A percentile compares a stretch with the other conserved stretches of the same genome.
phyloP scores from a whole-genome alignment of 2,888 invertebrate genomes.

The Eupithecia dodoneata region DNA sequence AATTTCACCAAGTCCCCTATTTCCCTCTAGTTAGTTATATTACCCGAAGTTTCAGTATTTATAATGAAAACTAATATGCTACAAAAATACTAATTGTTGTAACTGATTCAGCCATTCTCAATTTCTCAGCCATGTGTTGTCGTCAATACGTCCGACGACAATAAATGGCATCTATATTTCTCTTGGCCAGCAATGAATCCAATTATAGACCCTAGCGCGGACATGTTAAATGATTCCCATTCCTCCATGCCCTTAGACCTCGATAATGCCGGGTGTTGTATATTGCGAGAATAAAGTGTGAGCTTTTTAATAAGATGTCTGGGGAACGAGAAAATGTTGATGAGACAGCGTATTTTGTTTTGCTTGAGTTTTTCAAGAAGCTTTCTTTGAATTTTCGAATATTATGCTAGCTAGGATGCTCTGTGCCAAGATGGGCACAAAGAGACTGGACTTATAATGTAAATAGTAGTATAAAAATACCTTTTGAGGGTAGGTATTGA shows the following conservation, averaged over 20 bases:
- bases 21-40: too few species aligned
- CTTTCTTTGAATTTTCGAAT: not conserved
- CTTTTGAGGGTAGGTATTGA: not conserved
- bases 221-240: slow-evolving; percentile 75
- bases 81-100: not conserved
- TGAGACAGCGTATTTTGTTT: slow-evolving; percentile 1
- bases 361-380: not conserved
- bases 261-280: slow-evolving; percentile 50
- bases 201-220: slow-evolving; percentile 73
- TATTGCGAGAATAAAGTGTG: slow-evolving; percentile 42
- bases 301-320: slow-evolving; percentile 37
- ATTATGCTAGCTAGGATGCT: not conserved
- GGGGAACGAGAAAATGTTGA: slow-evolving; percentile 10
- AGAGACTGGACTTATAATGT: not conserved
- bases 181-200: slow-evolving; percentile 73
- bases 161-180: slow-evolving; percentile 74
- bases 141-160: slow-evolving; percentile 59
- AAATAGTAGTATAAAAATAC: too few species aligned
- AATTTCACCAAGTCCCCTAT: too few species aligned
- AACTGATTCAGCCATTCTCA: slow-evolving; percentile 11
- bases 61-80: too few species aligned
- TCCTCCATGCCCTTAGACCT: slow-evolving; percentile 53
- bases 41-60: too few species aligned
- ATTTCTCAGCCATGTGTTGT: slow-evolving; percentile 40
- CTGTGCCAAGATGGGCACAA: not conserved